These are phyloP conservation scores for Xiphydria camelus DNA, from an alignment of 2,888 invertebrate species.

Conservation along the genomic window DNA sequence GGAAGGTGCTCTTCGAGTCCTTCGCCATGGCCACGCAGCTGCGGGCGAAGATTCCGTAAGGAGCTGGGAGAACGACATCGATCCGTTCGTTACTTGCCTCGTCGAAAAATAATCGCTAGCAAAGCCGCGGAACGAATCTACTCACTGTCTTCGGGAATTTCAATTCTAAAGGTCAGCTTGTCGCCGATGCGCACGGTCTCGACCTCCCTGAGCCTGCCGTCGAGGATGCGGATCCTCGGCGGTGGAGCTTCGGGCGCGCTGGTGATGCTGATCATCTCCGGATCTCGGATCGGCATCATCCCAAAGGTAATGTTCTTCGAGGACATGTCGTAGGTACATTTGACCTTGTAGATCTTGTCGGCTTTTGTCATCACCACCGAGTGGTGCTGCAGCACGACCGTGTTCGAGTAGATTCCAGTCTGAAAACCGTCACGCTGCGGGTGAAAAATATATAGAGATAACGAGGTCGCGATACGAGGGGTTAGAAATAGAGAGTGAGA, in stretches of 20 bases:
- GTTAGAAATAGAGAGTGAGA: no score
- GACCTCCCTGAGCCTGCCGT: conserved; percentile 83
- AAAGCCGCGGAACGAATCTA: conserved; percentile 19
- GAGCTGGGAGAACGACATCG: conserved; percentile 70
- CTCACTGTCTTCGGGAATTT: conserved; percentile 95
- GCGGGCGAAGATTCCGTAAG: conserved; percentile 92
- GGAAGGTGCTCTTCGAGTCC: conserved; percentile 93
- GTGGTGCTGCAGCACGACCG: conserved; percentile 92
- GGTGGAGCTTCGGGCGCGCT: conserved; percentile 94
- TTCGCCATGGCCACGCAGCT: conserved; percentile 97
- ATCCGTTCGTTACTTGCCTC: not conserved
- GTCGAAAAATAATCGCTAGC: not conserved
- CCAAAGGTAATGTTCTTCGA: conserved; percentile 96
- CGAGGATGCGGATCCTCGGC: conserved; percentile 89
- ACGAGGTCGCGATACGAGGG: no score
- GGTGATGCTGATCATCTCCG: conserved; percentile 94
- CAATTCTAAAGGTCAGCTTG: conserved; percentile 92
- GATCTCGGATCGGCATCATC: conserved; percentile 96
- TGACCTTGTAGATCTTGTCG: conserved; percentile 94
- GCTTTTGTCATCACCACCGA: conserved; percentile 96
- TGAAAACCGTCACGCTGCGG: conserved; percentile 60
- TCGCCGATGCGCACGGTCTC: conserved; percentile 94
- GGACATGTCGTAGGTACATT: conserved; percentile 95
- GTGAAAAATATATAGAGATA: no score
- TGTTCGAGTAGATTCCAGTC: conserved; percentile 93